Base-by-base conservation (phyloP, 1,140 invertebrate genomes). In the Gyrodactylus bullatarudis region DNA sequence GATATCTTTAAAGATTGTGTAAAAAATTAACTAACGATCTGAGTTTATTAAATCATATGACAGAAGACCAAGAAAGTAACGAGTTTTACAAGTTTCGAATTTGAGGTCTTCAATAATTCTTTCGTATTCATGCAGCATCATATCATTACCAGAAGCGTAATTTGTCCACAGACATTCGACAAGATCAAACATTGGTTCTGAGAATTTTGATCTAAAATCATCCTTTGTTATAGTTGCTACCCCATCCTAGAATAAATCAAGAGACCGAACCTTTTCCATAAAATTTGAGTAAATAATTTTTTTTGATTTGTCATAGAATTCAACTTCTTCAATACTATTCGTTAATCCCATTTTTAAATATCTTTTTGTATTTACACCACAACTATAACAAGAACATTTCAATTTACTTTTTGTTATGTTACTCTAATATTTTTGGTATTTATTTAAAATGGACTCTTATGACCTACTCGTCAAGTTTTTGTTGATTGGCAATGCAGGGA, bases 391-490 rank as follows among this genome's bases (percentile, higher is more conserved):
- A 8, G n/a, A 54, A n/a, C 8, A n/a, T 54, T 8, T 16, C 34
- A 54, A n/a, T n/a, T n/a, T n/a, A n/a, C n/a, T 54, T 54, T 54
- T 16, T 54, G n/a, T 8, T 16, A n/a, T 54, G 34, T 54, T 54
- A 16, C n/a, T 16, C 8, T 54, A 54, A 54, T 8, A 16, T 54
- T 54, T 8, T 16, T 54, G 34, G 34, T n/a, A 54, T 16, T 16
- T n/a, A 16, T 54, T 54, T 54, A n/a, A 54, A 54, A 54, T 54
- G 34, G 34, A 54, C 34, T 54, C 34, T 27, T 99, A 99, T 82
- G 94, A 91, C 23, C 98, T 97, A 79, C 98, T 99, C 78, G 98
- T 99, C 82, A 99, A 98, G 80, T 98, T 98, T 79, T 98, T 99
- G 75, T 97, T 99, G 75, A 97, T 99, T 74, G 83, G 83, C 80